phyloP scores from a whole-genome alignment of 2,888 invertebrate species.

The Ichneumon xanthorius region DNA sequence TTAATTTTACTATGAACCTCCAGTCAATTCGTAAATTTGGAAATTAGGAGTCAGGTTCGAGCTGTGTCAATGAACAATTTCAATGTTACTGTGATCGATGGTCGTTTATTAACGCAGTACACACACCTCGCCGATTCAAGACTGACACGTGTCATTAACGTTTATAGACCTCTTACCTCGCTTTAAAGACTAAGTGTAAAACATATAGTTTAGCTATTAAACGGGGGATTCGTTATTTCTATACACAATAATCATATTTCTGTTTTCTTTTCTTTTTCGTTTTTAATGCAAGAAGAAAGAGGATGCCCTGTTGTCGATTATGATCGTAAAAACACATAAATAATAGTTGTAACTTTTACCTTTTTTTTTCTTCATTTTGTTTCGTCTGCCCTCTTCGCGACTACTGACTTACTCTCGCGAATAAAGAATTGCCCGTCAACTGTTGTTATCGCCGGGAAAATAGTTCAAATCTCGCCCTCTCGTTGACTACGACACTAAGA shows the following conservation, averaged over 20 bases:
- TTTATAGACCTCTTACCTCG: not conserved
- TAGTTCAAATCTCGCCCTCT: conserved; percentile 7
- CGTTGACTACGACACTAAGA: not conserved
- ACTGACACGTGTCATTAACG: conserved; percentile 1
- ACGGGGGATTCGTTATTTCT: conserved; percentile 28
- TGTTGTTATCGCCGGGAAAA: not conserved
- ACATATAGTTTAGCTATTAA: conserved; percentile 49
- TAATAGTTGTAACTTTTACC: conserved; percentile 26
- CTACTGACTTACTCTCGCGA: not conserved
- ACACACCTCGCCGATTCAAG: not conserved
- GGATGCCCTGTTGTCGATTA: conserved; percentile 41
- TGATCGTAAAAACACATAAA: conserved; percentile 41
- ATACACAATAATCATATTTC: conserved; percentile 47
- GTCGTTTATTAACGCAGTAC: conserved; percentile 30
- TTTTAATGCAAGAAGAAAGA: conserved; percentile 25
- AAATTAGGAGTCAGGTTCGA: no score
- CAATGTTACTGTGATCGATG: not conserved
- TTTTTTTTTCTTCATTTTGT: not conserved
- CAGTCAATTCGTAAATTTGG: no score
- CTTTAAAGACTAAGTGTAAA: conserved; percentile 53
- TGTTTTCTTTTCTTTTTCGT: not conserved
- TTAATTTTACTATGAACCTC: no score
- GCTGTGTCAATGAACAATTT: not conserved
- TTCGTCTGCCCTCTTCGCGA: not conserved
- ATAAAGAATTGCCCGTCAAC: not conserved